Evolutionary conservation across 2,888 invertebrate genomes (phyloP).

Genomic region (Deilephila porcellus): DNA sequence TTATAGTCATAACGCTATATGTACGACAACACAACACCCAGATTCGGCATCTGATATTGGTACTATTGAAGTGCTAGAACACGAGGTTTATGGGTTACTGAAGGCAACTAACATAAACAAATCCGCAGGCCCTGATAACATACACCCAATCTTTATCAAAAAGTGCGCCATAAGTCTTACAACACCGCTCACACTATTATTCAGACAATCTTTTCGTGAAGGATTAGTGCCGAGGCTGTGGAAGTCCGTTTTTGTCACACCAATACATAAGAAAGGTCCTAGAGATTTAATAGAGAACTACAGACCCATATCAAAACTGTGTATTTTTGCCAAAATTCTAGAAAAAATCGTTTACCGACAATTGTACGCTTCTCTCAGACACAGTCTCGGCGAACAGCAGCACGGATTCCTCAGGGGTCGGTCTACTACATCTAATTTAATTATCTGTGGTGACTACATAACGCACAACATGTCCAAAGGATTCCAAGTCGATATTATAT

Average conservation of each 20-base stretch:
- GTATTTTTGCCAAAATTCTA: conserved; percentile 28
- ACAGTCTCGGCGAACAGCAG: conserved; percentile 17
- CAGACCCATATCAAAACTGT: conserved; percentile 31
- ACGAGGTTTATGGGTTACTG: conserved; percentile 3
- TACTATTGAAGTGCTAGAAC: not conserved
- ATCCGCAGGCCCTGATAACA: conserved; percentile 29
- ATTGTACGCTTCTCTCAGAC: conserved; percentile 17
- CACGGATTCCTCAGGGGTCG: conserved; percentile 31
- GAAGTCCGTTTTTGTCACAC: conserved; percentile 32
- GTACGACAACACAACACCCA: not conserved
- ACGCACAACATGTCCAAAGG: conserved; percentile 25
- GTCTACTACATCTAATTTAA: conserved; percentile 32
- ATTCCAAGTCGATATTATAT: conserved; percentile 29
- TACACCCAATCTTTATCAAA: conserved; percentile 23
- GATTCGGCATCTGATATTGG: conserved; percentile 15
- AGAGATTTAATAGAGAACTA: conserved; percentile 28
- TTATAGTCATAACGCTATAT: not conserved
- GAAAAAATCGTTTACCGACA: conserved; percentile 27
- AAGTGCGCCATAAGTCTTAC: conserved; percentile 28
- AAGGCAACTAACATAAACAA: conserved; percentile 12
- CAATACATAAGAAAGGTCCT: conserved; percentile 30
- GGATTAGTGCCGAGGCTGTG: conserved; percentile 10
- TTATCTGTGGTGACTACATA: conserved; percentile 27
- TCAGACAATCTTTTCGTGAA: conserved; percentile 6
- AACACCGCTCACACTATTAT: conserved; percentile 29